These are phyloP conservation scores for Ichneumoninae sp. DNA, from an alignment of 2,888 invertebrate genomes.

Conservation along the genomic window DNA sequence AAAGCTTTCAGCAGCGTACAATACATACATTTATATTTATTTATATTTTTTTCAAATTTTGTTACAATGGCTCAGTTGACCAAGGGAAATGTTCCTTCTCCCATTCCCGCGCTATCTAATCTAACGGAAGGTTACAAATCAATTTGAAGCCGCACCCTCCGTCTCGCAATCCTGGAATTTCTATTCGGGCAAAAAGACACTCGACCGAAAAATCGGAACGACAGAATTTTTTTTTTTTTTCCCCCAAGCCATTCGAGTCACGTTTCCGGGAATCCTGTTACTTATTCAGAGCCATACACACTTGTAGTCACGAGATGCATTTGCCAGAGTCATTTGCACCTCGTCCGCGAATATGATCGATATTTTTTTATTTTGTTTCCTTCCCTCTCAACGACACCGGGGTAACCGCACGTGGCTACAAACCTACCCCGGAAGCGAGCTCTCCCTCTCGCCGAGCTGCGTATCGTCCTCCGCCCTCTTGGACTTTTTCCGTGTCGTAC, in stretches of 20 bases:
- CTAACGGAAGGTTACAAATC: too few species aligned
- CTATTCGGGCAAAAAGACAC: not conserved
- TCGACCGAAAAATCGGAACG: not conserved
- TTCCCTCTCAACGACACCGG: not conserved
- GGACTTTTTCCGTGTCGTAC: constrained; percentile 15
- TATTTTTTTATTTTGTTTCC: constrained; percentile 5
- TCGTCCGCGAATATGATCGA: constrained; percentile 46
- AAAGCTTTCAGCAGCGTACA: too few species aligned
- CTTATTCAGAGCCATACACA: constrained; percentile 24
- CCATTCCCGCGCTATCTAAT: too few species aligned
- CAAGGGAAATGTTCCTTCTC: too few species aligned
- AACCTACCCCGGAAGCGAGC: constrained; percentile 16
- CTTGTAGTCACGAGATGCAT: constrained; percentile 6
- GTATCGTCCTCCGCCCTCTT: constrained; percentile 23
- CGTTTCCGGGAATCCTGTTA: constrained; percentile 25
- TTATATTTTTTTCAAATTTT: not conserved
- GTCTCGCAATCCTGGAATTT: not conserved
- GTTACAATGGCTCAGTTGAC: not conserved
- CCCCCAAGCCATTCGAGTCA: constrained; percentile 19
- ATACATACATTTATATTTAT: not conserved
- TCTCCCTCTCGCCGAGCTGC: constrained; percentile 12
- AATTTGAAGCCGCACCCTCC: not conserved
- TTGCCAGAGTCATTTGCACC: constrained; percentile 5
- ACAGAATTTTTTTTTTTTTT: not conserved
- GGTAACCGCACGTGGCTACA: constrained; percentile 15